A percentile compares a stretch with the other conserved stretches of the same genome.
These are phyloP conservation scores for Bradypus variegatus DNA, from an alignment of 2,797 vertebrate genomes.

Conservation along the genomic window DNA sequence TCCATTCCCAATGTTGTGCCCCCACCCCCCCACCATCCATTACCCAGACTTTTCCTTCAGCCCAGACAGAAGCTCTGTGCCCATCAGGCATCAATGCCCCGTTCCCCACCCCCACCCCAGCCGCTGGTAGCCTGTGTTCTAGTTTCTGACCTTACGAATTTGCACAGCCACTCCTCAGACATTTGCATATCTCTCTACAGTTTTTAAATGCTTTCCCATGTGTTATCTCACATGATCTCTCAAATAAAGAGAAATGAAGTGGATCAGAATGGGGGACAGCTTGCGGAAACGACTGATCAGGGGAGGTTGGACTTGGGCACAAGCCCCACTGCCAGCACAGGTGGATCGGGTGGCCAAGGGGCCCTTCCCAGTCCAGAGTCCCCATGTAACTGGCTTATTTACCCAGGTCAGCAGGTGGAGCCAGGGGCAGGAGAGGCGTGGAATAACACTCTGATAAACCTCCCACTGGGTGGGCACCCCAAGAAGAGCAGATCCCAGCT, in stretches of 20 bases:
- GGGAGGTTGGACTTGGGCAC: background rate
- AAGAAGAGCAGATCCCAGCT: background rate
- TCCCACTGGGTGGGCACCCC: too few relatives aligned
- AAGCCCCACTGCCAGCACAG: background rate
- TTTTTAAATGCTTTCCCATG: background rate
- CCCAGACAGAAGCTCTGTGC: too few relatives aligned
- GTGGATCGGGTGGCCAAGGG: background rate
- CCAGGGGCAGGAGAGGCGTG: background rate
- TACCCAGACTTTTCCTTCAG: too few relatives aligned
- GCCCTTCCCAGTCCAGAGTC: background rate
- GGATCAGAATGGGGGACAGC: background rate
- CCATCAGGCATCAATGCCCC: too few relatives aligned
- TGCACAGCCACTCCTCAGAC: background rate
- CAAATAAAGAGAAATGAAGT: background rate
- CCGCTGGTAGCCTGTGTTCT: too few relatives aligned
- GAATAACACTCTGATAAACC: background rate
- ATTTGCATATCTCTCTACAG: background rate
- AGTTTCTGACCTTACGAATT: too few relatives aligned
- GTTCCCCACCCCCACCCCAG: too few relatives aligned
- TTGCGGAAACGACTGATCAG: background rate
- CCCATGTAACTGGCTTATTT: background rate
- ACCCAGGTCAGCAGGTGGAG: background rate
- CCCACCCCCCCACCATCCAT: too few relatives aligned
- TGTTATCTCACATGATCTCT: background rate
- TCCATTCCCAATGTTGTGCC: too few relatives aligned